Conservation (phyloP, 1,140 invertebrate species). For the Brachionus asplanchnoidis region DNA sequence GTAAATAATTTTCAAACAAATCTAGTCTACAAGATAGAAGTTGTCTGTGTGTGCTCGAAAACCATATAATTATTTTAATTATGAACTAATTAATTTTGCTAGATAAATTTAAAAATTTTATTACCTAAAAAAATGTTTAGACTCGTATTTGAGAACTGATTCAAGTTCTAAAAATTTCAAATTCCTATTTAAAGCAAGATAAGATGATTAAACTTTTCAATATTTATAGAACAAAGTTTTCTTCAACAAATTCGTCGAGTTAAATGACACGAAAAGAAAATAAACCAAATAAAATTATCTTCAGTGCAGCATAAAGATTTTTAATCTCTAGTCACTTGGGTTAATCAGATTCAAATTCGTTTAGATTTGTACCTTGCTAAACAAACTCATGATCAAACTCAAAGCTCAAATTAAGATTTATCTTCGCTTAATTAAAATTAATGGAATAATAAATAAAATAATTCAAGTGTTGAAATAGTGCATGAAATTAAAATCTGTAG, state of each 20-base stretch:
- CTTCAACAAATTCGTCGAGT: background rate
- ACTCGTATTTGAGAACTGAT: background rate
- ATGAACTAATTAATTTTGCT: background rate
- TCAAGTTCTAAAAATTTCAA: background rate
- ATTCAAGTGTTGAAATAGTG: slow-evolving; percentile 31
- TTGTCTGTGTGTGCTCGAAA: background rate
- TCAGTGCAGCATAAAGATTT: background rate
- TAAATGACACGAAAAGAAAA: slow-evolving; percentile 38
- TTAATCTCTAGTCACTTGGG: background rate
- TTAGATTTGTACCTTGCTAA: background rate
- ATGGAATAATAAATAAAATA: slow-evolving; percentile 22
- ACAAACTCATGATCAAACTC: background rate
- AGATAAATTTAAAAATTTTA: background rate
- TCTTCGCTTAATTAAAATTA: slow-evolving; percentile 37
- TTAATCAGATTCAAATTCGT: background rate
- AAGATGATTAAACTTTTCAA: background rate
- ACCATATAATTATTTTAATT: background rate
- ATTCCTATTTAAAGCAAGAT: background rate
- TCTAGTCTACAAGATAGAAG: background rate
- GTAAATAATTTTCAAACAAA: background rate
- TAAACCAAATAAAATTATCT: slow-evolving; percentile 9
- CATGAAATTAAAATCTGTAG: slow-evolving; percentile 5
- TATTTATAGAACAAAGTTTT: background rate
- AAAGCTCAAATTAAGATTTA: slow-evolving; percentile 21
- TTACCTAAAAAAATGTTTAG: background rate